Evolutionary conservation across 1,140 invertebrate species (phyloP).

Genomic region (Steinernema feltiae): DNA sequence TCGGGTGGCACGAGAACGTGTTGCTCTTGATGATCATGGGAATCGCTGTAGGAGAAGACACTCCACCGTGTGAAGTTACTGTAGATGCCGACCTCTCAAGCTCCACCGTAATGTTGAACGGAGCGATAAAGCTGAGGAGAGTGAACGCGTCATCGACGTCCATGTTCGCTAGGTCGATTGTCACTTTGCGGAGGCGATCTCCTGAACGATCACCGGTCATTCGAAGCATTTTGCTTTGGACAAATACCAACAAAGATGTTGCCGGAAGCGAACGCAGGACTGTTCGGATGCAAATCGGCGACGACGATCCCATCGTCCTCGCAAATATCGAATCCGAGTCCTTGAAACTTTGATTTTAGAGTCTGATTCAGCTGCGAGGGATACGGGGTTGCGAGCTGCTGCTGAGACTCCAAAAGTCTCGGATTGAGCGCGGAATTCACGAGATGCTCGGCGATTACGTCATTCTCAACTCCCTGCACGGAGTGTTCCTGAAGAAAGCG

Average conservation of each 20-base stretch:
- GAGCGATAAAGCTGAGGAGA: neutral
- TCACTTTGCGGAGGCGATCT: neutral
- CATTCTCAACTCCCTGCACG: neutral
- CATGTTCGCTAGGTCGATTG: neutral
- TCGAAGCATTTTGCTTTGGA: neutral
- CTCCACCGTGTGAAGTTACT: neutral
- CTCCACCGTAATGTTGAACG: neutral
- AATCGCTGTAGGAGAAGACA: neutral
- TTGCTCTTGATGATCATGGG: conserved; percentile 1
- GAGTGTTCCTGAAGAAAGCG: neutral
- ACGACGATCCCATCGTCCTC: neutral
- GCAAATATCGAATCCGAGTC: neutral
- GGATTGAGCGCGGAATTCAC: no score
- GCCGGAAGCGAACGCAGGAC: neutral
- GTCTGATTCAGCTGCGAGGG: neutral
- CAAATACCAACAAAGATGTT: neutral
- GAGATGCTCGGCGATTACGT: neutral
- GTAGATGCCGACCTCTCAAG: neutral
- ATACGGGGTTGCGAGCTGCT: no score
- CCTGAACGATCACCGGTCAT: neutral
- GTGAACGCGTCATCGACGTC: neutral
- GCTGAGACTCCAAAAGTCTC: no score
- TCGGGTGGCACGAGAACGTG: neutral
- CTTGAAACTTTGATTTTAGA: neutral
- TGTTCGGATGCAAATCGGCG: neutral